Evolutionary conservation across 2,888 invertebrate genomes (phyloP), one percentile per base, ranked within the genome.

Genomic region (Mesoligia furuncula): DNA sequence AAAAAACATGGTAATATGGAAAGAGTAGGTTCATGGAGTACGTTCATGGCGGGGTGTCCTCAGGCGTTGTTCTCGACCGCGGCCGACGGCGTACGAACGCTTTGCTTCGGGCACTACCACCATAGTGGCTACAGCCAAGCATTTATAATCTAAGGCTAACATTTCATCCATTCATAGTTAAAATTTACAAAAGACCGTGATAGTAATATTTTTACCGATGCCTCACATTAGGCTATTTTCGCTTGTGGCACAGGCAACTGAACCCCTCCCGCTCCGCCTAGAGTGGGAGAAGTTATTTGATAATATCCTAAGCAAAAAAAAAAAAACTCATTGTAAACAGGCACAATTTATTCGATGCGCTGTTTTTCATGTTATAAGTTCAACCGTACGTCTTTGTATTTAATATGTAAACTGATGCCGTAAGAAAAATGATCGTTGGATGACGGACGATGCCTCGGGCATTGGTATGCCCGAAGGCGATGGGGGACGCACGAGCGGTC

Each of bases 361-460:
- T 11, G 9, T 42, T 13, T 27, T 67, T 45, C 7, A 66, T 27
- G 1, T 6, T 66, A n/a, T 45, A 42, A 20, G 27, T 39, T 39
- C 4, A n/a, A n/a, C n/a, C n/a, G n/a, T n/a, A n/a, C n/a, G 24
- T 24, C 24, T 36, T n/a, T 45, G 24, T 27, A 11, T 59, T 27
- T 72, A 17, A 39, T 51, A 7, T 72, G 48, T 51, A 74, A 24
- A 39, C 20, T 17, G 42, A 15, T 51, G 17, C 45, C 36, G 65
- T 51, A 72, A 65, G 45, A 54, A 45, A 39, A 66, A 54, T 66
- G 0, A 54, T 61, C 17, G 51, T 51, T 65, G 68, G 27, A 69
- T 74, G 75, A 81, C 39, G 42, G 51, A 17, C 54, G 36, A 31
- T n/a, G 72, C 84, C 72, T 62, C 51, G 13, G 61, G 69, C 48